Conservation (phyloP, 1,140 invertebrate species). For the Metopolophium dirhodum region DNA sequence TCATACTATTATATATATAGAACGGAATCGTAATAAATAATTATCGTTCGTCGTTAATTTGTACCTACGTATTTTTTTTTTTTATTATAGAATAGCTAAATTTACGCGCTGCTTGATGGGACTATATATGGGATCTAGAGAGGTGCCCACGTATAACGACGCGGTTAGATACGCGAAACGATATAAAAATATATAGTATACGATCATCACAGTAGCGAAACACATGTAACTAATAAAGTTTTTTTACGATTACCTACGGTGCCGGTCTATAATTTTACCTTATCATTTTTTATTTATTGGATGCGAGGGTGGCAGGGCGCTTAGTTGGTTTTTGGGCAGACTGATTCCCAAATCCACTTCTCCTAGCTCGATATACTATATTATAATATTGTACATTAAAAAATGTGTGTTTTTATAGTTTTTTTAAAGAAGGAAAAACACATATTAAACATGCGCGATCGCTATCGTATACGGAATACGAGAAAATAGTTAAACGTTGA, state of each 20-base stretch:
- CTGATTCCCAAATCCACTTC: background rate
- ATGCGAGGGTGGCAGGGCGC: no score
- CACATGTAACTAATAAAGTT: background rate
- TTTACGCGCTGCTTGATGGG: background rate
- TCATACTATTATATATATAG: background rate
- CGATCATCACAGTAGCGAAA: background rate
- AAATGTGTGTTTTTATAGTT: background rate
- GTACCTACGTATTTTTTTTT: background rate
- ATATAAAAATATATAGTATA: background rate
- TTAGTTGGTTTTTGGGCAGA: background rate
- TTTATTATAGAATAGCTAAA: background rate
- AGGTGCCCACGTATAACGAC: no score
- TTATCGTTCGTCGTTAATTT: background rate
- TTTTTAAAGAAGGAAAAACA: background rate
- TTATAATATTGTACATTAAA: background rate
- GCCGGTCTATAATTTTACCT: background rate
- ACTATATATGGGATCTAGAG: background rate
- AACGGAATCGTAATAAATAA: background rate
- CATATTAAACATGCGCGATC: background rate
- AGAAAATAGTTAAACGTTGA: slow-evolving; percentile 12
- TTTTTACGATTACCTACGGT: background rate
- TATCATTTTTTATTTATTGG: background rate
- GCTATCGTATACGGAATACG: background rate
- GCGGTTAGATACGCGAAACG: no score
- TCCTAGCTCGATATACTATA: background rate